Conservation (phyloP, 2,113 vertebrate genomes). For the Hippocampus zosterae region DNA sequence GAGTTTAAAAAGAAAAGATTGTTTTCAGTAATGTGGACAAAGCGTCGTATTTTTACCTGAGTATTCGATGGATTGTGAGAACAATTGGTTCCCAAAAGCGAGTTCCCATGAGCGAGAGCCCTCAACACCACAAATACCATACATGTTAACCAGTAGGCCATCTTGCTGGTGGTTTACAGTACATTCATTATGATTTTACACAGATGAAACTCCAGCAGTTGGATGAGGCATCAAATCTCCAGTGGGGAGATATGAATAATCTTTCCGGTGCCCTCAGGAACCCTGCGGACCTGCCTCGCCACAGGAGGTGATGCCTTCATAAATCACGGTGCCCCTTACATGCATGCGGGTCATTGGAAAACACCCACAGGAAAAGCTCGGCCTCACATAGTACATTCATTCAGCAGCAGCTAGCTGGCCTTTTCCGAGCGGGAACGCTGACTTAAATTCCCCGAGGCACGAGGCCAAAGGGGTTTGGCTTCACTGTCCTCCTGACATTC, state of each 20-base stretch:
- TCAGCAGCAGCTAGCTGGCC: constrained; percentile 48
- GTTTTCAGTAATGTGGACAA: too few species aligned
- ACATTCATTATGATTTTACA: background rate
- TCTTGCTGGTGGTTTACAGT: too few species aligned
- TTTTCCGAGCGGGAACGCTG: constrained; percentile 54
- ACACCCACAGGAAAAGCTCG: constrained; percentile 58
- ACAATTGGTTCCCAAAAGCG: too few species aligned
- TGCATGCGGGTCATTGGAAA: constrained; percentile 47
- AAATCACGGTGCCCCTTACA: constrained; percentile 18
- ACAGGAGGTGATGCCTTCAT: constrained; percentile 28
- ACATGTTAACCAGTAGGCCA: too few species aligned
- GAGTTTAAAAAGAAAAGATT: too few species aligned
- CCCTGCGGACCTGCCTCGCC: constrained; percentile 33
- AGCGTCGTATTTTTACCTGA: too few species aligned
- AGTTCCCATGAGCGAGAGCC: too few species aligned
- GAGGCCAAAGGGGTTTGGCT: constrained; percentile 22
- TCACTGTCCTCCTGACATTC: constrained; percentile 21
- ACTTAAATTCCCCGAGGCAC: constrained; percentile 39
- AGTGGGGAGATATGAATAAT: background rate
- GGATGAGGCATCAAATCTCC: background rate
- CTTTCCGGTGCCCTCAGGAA: background rate
- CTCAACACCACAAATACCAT: too few species aligned
- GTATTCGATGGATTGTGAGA: too few species aligned
- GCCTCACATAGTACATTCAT: constrained; percentile 46
- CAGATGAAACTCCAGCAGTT: background rate